A percentile compares a stretch with the other conserved stretches of the same genome.
phyloP scores from a whole-genome alignment of 2,888 invertebrate species.

The Subacronicta megacephala region DNA sequence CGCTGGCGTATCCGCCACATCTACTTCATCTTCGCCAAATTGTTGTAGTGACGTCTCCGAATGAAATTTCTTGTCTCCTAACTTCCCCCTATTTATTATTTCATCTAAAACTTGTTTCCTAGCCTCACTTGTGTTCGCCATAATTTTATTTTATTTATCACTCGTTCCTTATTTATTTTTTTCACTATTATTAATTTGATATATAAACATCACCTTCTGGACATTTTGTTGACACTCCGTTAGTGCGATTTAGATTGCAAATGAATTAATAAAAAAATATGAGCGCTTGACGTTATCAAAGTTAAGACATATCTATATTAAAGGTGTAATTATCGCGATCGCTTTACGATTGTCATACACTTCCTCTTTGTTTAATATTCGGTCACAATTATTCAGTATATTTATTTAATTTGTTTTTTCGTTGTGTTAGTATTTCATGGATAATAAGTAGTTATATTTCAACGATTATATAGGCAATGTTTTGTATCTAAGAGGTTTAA shows the following conservation, averaged over 20 bases:
- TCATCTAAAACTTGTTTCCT: slow-evolving; percentile 73
- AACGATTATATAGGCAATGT: slow-evolving; percentile 16
- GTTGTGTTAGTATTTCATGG: slow-evolving; percentile 26
- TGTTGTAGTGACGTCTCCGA: slow-evolving; percentile 83
- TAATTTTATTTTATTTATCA: slow-evolving; percentile 52
- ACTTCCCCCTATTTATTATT: slow-evolving; percentile 72
- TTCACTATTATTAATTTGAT: slow-evolving; percentile 3
- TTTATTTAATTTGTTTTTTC: slow-evolving; percentile 13
- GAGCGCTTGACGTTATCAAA: slow-evolving; percentile 75
- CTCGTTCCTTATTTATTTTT: neutral
- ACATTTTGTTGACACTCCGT: slow-evolving; percentile 59
- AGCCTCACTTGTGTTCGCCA: slow-evolving; percentile 66
- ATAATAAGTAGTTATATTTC: slow-evolving; percentile 15
- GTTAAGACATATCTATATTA: slow-evolving; percentile 67
- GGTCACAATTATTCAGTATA: slow-evolving; percentile 5
- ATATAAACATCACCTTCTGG: slow-evolving; percentile 28
- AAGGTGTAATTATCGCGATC: slow-evolving; percentile 69
- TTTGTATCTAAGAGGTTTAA: no score
- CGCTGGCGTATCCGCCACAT: slow-evolving; percentile 47
- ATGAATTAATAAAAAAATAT: slow-evolving; percentile 76
- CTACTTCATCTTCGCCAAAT: slow-evolving; percentile 70
- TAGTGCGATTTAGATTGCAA: slow-evolving; percentile 78
- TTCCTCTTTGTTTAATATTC: slow-evolving; percentile 47
- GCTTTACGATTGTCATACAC: slow-evolving; percentile 25
- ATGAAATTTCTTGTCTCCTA: slow-evolving; percentile 82